Evolutionary conservation across 2,113 vertebrate species (phyloP), one percentile per base, ranked within the genome.

Genomic region (Orthochromis malagaraziensis): DNA sequence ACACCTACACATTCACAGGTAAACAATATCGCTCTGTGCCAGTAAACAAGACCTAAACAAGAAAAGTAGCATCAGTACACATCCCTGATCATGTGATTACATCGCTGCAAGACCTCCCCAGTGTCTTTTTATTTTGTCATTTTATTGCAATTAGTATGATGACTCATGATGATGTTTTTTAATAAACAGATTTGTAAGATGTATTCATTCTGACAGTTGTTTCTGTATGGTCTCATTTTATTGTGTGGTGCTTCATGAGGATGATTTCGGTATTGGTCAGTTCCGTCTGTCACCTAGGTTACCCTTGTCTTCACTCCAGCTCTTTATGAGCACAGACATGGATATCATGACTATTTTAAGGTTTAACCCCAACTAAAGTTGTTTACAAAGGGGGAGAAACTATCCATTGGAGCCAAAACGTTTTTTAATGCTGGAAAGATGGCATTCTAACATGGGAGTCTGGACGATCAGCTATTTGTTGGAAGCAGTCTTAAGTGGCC

Each of bases 171-270:
- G 82, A 29, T 54, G 63, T 90, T 92, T 93, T 94, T 93, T 84
- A 80, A 95, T 95, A 94, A 95, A 95, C 91, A 89, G 91, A 95
- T 95, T 94, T 95, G 65, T 92, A 94, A 92, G 60, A 90, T 87
- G 60, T 89, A 13, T 60, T 81, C 19, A 19, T 87, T 87, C 84
- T 84, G 82, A 54, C 57, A 24, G 79, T 6, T 90, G 17, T 45
- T 49, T 90, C 38, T n/a, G 7, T 85, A 6, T 75, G 0, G 65
- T 81, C 65, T 40, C 16, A 7, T 42, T n/a, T 4, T 49, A 51
- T 77, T 51, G 14, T 47, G 5, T 29, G 73, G 42, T 5, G 42
- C 0, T 75, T 49, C 14, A 7, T 4, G 7, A 26, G 3, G 42
- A 73, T 73, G 4, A 45, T 17, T 73, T 73, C 1, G 3, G 40